Conservation (phyloP, 2,113 vertebrate species). For the Phalacrocorax aristotelis region DNA sequence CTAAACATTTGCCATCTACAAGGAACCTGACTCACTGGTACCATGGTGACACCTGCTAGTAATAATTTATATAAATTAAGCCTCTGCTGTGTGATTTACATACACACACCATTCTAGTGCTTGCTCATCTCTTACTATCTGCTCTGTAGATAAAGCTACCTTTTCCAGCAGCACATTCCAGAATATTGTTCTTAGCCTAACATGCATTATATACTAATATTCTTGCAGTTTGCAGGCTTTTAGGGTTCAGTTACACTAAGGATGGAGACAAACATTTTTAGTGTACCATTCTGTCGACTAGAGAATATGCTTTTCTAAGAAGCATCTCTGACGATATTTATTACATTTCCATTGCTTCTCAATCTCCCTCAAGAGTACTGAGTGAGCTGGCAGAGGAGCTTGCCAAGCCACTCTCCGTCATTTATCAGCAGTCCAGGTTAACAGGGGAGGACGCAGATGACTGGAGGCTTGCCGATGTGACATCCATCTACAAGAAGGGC, state of each 20-base stretch:
- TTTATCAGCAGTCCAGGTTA: too few relatives aligned
- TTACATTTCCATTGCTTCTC: background rate
- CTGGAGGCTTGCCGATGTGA: too few relatives aligned
- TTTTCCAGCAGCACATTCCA: background rate
- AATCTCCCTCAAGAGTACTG: background rate
- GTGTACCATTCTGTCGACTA: fast-evolving
- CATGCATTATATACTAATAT: too few relatives aligned
- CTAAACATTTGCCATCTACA: background rate
- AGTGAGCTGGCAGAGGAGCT: too few relatives aligned
- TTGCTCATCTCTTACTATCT: background rate
- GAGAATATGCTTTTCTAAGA: background rate
- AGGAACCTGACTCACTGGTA: background rate
- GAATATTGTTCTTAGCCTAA: background rate
- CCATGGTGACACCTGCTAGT: background rate
- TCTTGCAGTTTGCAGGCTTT: background rate
- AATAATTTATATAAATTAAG: background rate
- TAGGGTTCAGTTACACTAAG: background rate
- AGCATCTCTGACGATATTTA: background rate
- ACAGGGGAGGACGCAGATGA: too few relatives aligned
- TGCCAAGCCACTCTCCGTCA: too few relatives aligned
- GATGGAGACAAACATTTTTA: background rate
- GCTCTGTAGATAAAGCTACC: background rate
- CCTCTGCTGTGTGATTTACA: background rate
- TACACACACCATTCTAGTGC: background rate
- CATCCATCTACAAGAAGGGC: too few relatives aligned